These are phyloP conservation scores for Chesias legatella DNA, from an alignment of 2,888 invertebrate species.

Conservation along the genomic window DNA sequence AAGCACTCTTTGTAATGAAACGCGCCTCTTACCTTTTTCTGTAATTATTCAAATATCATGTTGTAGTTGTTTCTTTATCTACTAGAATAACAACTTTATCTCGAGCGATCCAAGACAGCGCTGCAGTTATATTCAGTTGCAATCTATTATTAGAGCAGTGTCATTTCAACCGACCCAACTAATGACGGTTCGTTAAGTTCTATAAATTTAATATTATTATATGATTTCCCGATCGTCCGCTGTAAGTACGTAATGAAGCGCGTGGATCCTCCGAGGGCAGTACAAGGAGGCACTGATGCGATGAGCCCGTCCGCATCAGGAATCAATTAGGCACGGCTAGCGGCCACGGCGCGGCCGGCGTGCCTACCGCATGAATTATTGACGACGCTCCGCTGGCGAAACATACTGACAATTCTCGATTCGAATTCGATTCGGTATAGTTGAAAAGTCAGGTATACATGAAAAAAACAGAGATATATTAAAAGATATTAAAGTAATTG, in stretches of 20 bases:
- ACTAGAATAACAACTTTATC: too few species aligned
- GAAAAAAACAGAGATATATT: too few species aligned
- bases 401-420: slow-evolving; percentile 52
- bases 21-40: slow-evolving; percentile 2
- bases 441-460: too few species aligned
- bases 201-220: slow-evolving; percentile 43
- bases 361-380: slow-evolving; percentile 77
- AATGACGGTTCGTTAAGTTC: slow-evolving; percentile 3
- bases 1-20: too few species aligned
- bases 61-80: not conserved
- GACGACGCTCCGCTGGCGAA: slow-evolving; percentile 54
- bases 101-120: too few species aligned
- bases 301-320: slow-evolving; percentile 74
- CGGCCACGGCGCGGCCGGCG: slow-evolving; percentile 72
- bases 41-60: not conserved
- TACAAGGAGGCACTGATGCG: slow-evolving; percentile 76
- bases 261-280: slow-evolving; percentile 64
- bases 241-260: slow-evolving; percentile 73
- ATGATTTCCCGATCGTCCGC: slow-evolving; percentile 49
- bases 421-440: slow-evolving; percentile 5
- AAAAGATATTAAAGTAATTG: too few species aligned
- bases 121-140: too few species aligned
- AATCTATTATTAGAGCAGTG: too few species aligned
- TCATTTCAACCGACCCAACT: not conserved
- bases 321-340: slow-evolving; percentile 77